Evolutionary conservation across 1,140 invertebrate species (phyloP).

Genomic region (Campoletis sonorensis): DNA sequence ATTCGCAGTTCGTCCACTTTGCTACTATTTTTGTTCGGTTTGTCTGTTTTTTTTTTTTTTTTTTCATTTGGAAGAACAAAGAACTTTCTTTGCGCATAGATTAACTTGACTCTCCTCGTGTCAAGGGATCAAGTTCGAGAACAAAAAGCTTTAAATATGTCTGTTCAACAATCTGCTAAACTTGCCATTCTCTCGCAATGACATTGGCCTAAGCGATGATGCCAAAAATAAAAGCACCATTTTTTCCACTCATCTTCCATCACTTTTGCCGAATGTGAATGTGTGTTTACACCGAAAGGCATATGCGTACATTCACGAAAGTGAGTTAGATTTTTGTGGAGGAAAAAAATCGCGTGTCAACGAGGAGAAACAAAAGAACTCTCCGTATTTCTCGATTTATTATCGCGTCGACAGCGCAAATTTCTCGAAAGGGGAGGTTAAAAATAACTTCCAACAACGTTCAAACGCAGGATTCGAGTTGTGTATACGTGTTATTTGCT

Average conservation of each 20-base stretch:
- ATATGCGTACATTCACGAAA: background rate
- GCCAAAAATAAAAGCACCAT: conserved; percentile 43
- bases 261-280: background rate
- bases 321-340: background rate
- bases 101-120: background rate
- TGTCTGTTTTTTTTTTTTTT: no score
- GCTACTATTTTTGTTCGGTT: no score
- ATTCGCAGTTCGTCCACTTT: no score
- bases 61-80: background rate
- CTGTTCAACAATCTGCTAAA: conserved; percentile 17
- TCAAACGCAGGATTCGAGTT: background rate
- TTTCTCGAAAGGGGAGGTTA: conserved; percentile 26
- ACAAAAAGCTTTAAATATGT: conserved; percentile 33
- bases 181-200: conserved; percentile 30
- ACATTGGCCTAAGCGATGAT: conserved; percentile 38
- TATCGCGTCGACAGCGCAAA: conserved; percentile 7
- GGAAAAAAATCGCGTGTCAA: conserved; percentile 22
- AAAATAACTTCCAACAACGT: conserved; percentile 29
- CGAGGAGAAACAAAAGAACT: conserved; percentile 30
- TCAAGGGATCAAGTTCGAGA: background rate
- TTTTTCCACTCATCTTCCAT: conserved; percentile 8
- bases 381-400: conserved; percentile 20
- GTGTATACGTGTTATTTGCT: background rate
- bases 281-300: no score
- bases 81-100: background rate